These are phyloP conservation scores for Ptilodon capucinus DNA, from an alignment of 2,888 invertebrate genomes.

Conservation along the genomic window DNA sequence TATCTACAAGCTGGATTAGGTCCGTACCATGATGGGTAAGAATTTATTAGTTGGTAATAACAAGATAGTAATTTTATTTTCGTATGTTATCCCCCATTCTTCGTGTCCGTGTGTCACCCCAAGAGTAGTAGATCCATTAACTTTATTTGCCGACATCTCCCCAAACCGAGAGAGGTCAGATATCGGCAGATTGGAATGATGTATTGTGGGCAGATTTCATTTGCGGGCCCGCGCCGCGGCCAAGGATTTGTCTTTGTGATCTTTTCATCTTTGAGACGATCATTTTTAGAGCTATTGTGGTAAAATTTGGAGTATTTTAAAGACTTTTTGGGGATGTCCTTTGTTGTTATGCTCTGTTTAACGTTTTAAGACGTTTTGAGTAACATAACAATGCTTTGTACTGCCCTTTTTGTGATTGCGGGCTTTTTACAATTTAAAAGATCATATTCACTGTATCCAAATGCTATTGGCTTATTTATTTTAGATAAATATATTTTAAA, in stretches of 20 bases:
- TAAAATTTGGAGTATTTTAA: slow-evolving; percentile 2
- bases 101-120: slow-evolving; percentile 30
- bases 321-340: neutral
- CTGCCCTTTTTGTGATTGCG: too few relatives aligned
- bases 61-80: too few relatives aligned
- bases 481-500: too few relatives aligned
- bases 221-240: slow-evolving; percentile 26
- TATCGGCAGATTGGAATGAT: slow-evolving; percentile 68
- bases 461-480: too few relatives aligned
- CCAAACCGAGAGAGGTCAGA: slow-evolving; percentile 59
- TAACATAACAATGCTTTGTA: neutral
- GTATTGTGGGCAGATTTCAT: slow-evolving; percentile 67
- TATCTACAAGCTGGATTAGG: too few relatives aligned
- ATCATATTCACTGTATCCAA: too few relatives aligned
- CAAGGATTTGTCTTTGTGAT: slow-evolving; percentile 24
- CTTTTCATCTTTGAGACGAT: slow-evolving; percentile 13
- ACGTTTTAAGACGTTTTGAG: neutral
- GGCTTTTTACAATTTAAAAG: too few relatives aligned
- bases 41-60: too few relatives aligned
- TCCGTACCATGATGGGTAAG: too few relatives aligned
- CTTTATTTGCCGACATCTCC: slow-evolving; percentile 66
- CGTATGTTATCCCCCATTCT: slow-evolving; percentile 4
- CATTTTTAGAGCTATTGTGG: slow-evolving; percentile 16
- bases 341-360: neutral
- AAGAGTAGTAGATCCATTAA: slow-evolving; percentile 58